Base-by-base conservation (phyloP, 2,888 invertebrate species). In the Mesorhabditis spiculigera region DNA sequence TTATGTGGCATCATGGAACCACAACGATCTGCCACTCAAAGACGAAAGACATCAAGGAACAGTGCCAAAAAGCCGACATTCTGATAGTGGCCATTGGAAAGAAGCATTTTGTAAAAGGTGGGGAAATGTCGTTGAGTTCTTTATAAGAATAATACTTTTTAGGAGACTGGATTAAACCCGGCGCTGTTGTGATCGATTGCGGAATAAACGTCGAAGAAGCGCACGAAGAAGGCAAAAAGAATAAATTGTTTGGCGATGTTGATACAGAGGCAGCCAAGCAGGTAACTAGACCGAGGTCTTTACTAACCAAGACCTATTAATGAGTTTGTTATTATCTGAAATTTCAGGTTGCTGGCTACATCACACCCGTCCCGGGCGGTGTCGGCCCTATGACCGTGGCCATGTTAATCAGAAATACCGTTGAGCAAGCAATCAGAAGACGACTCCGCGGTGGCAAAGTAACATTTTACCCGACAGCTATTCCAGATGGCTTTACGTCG, bases 341-440 rank as follows among this genome's bases (percentile, higher is more conserved):
- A 50, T 16, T 66, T 77, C 86, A 90, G 79, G 91, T 92, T 10
- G 79, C 85, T 58, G 78, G 80, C 16, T 82, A 71, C 76, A 77
- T 85, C 69, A 86, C 85, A 43, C 85, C 85, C 4, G 86, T 86
- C 45, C 89, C 89, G n/a, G 89, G 89, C 8, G 98, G 98, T 74
- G 97, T 98, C 73, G 98, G 98, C 0, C 98, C 97, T 16, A 96
- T 99, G 95, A 99, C 98, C 0, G 98, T 90, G 1, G 95, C 95
- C 41, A 93, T 95, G 75, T 81, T 89, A 70, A 84, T 89, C 63
- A 91, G 91, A 81, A 98, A 98, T 88, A 96, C 95, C 0, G 92
- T 95, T 50, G 89, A 91, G 76, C 91, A 94, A 67, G 94, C 95
- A 6, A 88, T 90, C 80, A 70, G 73, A 65, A 71, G 81, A 42